Evolutionary conservation across 2,113 vertebrate genomes (phyloP).

Genomic region (Halichoeres trimaculatus): DNA sequence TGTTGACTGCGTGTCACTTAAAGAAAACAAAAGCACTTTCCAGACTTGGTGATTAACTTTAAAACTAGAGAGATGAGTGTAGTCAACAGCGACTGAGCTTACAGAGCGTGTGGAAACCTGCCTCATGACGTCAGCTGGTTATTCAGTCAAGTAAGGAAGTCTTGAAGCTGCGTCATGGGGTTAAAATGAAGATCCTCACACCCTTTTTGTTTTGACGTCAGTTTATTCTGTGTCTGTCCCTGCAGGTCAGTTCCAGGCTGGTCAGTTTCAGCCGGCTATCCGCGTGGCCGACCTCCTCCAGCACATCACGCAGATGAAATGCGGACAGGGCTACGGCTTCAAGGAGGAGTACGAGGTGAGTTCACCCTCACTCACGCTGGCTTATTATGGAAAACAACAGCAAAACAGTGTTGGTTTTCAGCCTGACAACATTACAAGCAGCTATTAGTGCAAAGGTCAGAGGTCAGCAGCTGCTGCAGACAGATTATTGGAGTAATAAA

Average conservation of each 20-base stretch:
- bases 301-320: conserved; percentile 99
- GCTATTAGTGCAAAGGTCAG: conserved; percentile 23
- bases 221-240: conserved; percentile 1
- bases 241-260: conserved; percentile 84
- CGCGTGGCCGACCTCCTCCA: conserved; percentile 97
- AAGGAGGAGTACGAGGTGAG: conserved; percentile 98
- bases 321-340: conserved; percentile 96
- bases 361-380: conserved; percentile 40
- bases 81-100: too few species aligned
- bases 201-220: too few species aligned
- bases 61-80: too few species aligned
- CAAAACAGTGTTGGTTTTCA: conserved; percentile 5
- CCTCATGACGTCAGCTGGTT: too few species aligned
- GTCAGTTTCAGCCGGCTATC: conserved; percentile 96
- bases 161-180: too few species aligned
- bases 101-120: too few species aligned
- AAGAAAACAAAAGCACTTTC: too few species aligned
- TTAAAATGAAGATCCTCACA: too few species aligned
- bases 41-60: too few species aligned
- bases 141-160: too few species aligned
- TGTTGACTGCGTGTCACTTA: too few species aligned
- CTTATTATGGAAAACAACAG: not conserved
- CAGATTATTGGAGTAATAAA: conserved; percentile 23
- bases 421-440: conserved; percentile 7
- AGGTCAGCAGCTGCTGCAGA: conserved; percentile 25